A percentile compares a stretch with the other conserved stretches of the same genome.
These are phyloP conservation scores for Archips xylosteana DNA, from an alignment of 2,888 invertebrate genomes.

Conservation along the genomic window DNA sequence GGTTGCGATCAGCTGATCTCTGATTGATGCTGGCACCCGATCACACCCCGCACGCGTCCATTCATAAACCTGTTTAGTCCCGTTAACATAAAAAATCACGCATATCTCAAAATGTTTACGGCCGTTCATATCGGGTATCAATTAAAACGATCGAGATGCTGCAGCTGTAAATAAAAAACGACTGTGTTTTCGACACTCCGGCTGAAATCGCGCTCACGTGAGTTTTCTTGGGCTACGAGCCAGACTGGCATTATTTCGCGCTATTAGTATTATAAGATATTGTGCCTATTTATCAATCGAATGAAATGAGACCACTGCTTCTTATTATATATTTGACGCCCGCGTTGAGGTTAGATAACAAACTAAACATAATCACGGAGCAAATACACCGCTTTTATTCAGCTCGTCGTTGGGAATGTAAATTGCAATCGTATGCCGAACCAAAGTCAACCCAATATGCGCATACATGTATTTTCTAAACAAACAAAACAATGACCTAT, in stretches of 20 bases:
- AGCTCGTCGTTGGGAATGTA: not conserved
- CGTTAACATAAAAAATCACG: constrained; percentile 62
- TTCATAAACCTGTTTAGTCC: constrained; percentile 71
- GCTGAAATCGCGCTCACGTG: constrained; percentile 7
- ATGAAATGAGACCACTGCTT: constrained; percentile 7
- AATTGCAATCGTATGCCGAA: constrained; percentile 14
- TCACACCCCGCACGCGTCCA: constrained; percentile 59
- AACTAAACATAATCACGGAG: not conserved
- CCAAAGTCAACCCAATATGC: constrained; percentile 19
- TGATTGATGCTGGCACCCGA: constrained; percentile 68
- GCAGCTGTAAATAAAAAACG: constrained; percentile 22
- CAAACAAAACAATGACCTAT: constrained; percentile 57
- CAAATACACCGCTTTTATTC: not conserved
- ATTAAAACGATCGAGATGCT: constrained; percentile 50
- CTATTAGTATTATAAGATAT: constrained; percentile 1
- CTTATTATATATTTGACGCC: not conserved
- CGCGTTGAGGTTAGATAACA: constrained; percentile 1
- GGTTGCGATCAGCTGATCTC: constrained; percentile 78
- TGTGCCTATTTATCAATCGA: not conserved
- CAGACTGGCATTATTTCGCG: constrained; percentile 15
- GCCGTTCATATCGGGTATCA: constrained; percentile 61
- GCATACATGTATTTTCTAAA: constrained; percentile 32
- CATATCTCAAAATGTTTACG: constrained; percentile 56
- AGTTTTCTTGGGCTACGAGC: constrained; percentile 17
- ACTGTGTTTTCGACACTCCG: constrained; percentile 7